Conservation (phyloP, 2,113 vertebrate species). For the Sialia sialis region DNA sequence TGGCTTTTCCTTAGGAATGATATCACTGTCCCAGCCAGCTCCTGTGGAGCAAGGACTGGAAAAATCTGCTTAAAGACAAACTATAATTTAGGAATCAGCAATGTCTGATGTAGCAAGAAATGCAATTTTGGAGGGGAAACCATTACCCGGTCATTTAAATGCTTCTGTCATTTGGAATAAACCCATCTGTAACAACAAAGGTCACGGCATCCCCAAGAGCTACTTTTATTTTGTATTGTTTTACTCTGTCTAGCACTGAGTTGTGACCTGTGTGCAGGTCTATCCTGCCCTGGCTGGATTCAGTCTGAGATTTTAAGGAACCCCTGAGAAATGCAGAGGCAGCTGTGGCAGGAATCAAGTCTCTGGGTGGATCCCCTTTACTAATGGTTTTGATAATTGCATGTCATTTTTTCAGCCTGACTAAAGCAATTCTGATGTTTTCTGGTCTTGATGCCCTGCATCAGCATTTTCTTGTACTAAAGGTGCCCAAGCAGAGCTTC, state of each 20-base stretch:
- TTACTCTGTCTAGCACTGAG: not conserved
- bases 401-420: constrained; percentile 7
- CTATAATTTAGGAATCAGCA: constrained; percentile 39
- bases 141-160: constrained; percentile 10
- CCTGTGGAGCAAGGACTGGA: not conserved
- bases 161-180: constrained; percentile 7
- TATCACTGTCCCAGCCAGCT: not conserved
- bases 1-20: constrained; percentile 26
- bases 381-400: constrained; percentile 37
- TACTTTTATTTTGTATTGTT: not conserved
- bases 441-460: not conserved
- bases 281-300: constrained; percentile 10
- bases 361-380: not conserved
- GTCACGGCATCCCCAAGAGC: not conserved
- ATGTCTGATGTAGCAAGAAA: constrained; percentile 23
- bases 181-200: not conserved
- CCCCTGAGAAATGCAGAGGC: not conserved
- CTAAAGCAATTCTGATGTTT: not conserved
- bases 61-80: constrained; percentile 10
- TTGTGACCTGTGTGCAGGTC: not conserved
- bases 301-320: not conserved
- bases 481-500: not conserved
- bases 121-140: not conserved
- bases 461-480: not conserved
- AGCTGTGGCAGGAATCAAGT: not conserved